Conservation (phyloP, 2,113 vertebrate species). For the Ginglymostoma cirratum region DNA sequence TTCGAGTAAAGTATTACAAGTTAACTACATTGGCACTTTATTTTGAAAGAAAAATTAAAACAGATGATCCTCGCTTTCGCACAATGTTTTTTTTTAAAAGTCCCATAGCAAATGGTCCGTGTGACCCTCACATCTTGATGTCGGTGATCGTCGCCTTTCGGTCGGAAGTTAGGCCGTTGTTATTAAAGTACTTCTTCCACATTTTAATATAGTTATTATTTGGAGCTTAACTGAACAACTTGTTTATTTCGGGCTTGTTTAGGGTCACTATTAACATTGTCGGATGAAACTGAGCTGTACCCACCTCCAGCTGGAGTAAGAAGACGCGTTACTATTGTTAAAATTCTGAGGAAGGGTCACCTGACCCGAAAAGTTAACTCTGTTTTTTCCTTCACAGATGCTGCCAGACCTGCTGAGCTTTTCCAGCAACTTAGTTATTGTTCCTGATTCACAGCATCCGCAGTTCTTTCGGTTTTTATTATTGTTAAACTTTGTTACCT, state of each 20-base stretch:
- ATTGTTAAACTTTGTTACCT: neutral
- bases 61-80: neutral
- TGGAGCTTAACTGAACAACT: neutral
- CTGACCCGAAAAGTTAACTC: too few relatives aligned
- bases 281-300: neutral
- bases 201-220: neutral
- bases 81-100: too few relatives aligned
- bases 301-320: neutral
- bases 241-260: neutral
- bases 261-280: neutral
- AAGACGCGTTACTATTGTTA: too few relatives aligned
- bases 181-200: neutral
- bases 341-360: too few relatives aligned
- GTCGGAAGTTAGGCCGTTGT: neutral
- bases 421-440: too few relatives aligned
- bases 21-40: too few relatives aligned
- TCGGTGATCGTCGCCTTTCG: neutral
- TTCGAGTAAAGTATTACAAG: neutral
- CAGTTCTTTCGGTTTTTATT: too few relatives aligned
- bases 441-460: too few relatives aligned
- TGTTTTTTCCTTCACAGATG: too few relatives aligned
- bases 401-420: too few relatives aligned
- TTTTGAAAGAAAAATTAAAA: neutral
- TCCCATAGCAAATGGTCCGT: neutral
- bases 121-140: neutral